Base-by-base conservation (phyloP, 2,888 invertebrate species). In the Netelia melanura region DNA sequence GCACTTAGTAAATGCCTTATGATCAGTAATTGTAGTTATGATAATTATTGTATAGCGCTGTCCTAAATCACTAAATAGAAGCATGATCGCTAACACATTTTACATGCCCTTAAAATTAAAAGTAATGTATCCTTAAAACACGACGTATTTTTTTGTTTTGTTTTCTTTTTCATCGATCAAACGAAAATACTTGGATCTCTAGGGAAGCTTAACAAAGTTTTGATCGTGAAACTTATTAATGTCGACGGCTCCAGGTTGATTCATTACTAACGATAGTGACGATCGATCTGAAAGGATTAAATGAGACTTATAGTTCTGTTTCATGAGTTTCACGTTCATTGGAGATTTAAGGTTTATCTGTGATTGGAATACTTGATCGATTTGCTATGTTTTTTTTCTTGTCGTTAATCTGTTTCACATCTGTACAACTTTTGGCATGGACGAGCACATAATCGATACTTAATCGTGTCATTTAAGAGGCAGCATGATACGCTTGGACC, bases 1-100 rank as follows among this genome's bases (percentile, higher is more conserved):
- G 93, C 93, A 93, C 93, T 93, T 92, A 92, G 91, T 93, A 93
- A 94, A 93, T 93, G 93, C 92, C 93, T 93, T 94, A 93, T 91
- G 90, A 90, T 91, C 90, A 92, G 93, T 93, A 91, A 91, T 91
- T 90, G 91, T 93, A 92, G 91, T 93, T 93, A 93, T 92, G 91
- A 91, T 93, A 92, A 93, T 93, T 93, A 93, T 93, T 93, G 93
- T 93, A 93, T 93, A 93, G 93, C 93, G 90, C 92, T 92, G 90
- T 90, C 90, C 93, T 93, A 94, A 92, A 88, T 91, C 90, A 92
- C 93, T 94, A 93, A 91, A 90, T 92, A 92, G 91, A 93, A 93
- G 93, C 93, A 93, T 93, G 93, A 92, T 91, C 91, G 91, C 93
- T 93, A 93, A 93, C 93, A 93, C 92, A 93, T 93, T 91, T 93